Evolutionary conservation across 1,140 invertebrate genomes (phyloP), one percentile per base, ranked within the genome.

Genomic region (Caenorhabditis inopinata): DNA sequence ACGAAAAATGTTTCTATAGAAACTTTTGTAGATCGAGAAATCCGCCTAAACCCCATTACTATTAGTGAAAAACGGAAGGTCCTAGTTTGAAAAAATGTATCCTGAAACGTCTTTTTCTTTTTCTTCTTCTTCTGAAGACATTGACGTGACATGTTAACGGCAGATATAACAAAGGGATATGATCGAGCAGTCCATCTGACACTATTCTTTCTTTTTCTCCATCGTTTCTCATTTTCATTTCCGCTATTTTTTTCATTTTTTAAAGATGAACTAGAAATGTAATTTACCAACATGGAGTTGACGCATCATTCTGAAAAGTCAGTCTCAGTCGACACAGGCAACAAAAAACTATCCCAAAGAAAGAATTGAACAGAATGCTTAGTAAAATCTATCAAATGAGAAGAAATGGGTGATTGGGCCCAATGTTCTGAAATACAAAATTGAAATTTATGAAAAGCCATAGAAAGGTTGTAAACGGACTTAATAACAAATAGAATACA

Each of bases 81-180:
- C 14, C 38, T 7, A 7, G 38, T 42, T 42, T 5, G 14, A 42
- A 42, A 42, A 42, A 7, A 42, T 42, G 14, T 42, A 42, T 7
- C 14, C 6, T 14, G 38, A 7, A 42, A 42, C 23, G 21, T 18
- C 38, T 38, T 68, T 32, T 58, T 29, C n/a, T 6, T 16, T 32
- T 32, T 29, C 32, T 32, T 58, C 12, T 68, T 42, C 58, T 21
- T 68, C 58, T 11, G 58, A 58, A 38, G 58, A 38, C 58, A 68
- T 68, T 68, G 58, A 29, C 38, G 35, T 68, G 58, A 68, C 58
- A 68, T 68, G 29, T 68, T 68, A 68, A 68, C 58, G 58, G 58
- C 58, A 68, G 58, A 68, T 68, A 68, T 68, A 25, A 68, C 58
- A 18, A 68, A 38, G 58, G 32, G 58, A 68, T 68, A 38, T 68